Percentiles rank a stretch among this genome's conserved stretches.
phyloP scores from a whole-genome alignment of 1,140 invertebrate species.

The Penaeus japonicus region DNA sequence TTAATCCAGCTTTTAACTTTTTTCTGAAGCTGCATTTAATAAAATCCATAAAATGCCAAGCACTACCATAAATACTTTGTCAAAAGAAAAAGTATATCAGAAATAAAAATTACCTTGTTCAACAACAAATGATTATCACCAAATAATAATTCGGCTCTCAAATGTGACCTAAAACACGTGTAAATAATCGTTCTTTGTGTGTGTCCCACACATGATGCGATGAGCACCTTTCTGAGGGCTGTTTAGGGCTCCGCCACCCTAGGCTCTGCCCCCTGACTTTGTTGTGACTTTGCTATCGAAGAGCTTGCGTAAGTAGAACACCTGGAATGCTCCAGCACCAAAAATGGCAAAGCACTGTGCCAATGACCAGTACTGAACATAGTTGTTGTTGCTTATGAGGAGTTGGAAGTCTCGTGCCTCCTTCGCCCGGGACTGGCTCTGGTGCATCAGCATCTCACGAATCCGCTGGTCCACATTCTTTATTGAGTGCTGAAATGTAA shows the following conservation, averaged over 20 bases:
- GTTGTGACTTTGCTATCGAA: constrained; percentile 77
- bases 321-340: constrained; percentile 78
- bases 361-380: constrained; percentile 87
- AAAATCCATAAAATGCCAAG: background rate
- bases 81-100: background rate
- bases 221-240: background rate
- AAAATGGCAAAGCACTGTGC: constrained; percentile 84
- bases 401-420: constrained; percentile 84
- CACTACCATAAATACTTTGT: background rate
- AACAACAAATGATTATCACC: background rate
- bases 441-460: constrained; percentile 83
- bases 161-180: background rate
- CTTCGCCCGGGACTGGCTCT: constrained; percentile 78
- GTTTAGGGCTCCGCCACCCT: background rate
- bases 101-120: background rate
- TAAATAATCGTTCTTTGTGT: background rate
- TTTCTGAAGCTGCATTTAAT: no score
- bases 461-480: constrained; percentile 82
- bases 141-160: background rate
- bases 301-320: constrained; percentile 87
- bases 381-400: constrained; percentile 81
- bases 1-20: no score
- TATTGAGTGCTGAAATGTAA: constrained; percentile 71
- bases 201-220: background rate
- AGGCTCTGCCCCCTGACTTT: constrained; percentile 51